A percentile compares a stretch with the other conserved stretches of the same genome.
phyloP scores from a whole-genome alignment of 2,113 vertebrate species.

The Bungarus multicinctus region DNA sequence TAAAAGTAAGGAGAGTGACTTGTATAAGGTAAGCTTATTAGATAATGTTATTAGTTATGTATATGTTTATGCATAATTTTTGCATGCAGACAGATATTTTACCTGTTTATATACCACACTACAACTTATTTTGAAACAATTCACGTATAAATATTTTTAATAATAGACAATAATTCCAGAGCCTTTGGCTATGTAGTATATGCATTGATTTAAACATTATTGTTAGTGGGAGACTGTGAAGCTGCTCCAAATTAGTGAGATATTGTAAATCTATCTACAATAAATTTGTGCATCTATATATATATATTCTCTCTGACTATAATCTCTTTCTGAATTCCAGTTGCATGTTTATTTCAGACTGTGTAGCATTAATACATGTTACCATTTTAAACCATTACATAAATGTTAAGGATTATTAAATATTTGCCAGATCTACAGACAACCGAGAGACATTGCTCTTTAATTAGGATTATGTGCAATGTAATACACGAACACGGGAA shows the following conservation, averaged over 20 bases:
- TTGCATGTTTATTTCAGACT: not conserved
- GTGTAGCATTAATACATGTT: slow-evolving; percentile 6
- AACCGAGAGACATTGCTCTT: slow-evolving; percentile 69
- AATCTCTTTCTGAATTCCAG: not conserved
- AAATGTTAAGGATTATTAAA: slow-evolving; percentile 42
- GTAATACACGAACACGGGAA: slow-evolving; percentile 57
- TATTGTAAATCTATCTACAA: not conserved
- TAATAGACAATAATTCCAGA: not conserved
- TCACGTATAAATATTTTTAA: not conserved
- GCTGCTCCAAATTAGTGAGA: not conserved
- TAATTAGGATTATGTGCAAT: slow-evolving; percentile 67
- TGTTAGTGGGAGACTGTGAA: not conserved
- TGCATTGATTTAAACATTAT: not conserved
- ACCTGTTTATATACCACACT: not conserved
- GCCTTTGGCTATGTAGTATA: not conserved
- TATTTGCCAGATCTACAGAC: slow-evolving; percentile 56
- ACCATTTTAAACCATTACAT: slow-evolving; percentile 35
- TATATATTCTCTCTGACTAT: not conserved
- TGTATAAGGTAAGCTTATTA: not conserved
- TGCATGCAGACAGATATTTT: not conserved
- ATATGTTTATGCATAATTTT: not conserved
- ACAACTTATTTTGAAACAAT: not conserved
- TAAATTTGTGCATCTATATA: not conserved
- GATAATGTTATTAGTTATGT: not conserved
- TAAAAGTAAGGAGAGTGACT: not conserved